These are phyloP conservation scores for Nomada fabriciana DNA, from an alignment of 2,888 invertebrate species.

Conservation along the genomic window DNA sequence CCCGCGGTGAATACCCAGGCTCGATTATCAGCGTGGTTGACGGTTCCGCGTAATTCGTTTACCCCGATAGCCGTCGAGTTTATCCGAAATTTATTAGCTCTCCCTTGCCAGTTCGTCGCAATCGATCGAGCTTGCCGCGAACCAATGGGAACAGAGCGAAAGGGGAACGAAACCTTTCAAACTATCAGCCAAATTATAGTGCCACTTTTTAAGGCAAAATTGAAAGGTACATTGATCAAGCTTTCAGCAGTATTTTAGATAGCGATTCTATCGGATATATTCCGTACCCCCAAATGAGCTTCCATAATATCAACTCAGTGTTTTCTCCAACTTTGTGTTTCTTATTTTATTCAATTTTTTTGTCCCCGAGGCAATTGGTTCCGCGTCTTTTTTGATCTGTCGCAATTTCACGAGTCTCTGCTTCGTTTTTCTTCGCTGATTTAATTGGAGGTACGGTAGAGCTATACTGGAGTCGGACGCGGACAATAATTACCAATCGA, in stretches of 20 bases:
- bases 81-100: constrained; percentile 1
- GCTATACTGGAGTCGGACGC: constrained; percentile 33
- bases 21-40: background rate
- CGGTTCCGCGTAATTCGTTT: background rate
- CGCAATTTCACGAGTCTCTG: no score
- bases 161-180: background rate
- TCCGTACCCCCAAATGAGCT: background rate
- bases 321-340: no score
- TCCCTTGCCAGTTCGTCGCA: background rate
- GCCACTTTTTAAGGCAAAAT: background rate
- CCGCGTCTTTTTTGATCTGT: no score
- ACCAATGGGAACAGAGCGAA: background rate
- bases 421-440: background rate
- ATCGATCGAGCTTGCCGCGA: background rate
- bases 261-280: background rate
- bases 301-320: no score
- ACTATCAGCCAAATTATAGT: background rate
- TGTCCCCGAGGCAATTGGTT: background rate
- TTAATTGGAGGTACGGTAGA: background rate
- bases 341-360: background rate
- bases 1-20: constrained; percentile 1
- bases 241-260: background rate
- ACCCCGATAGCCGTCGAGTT: background rate
- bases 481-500: constrained; percentile 48
- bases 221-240: background rate